Evolutionary conservation across 2,797 vertebrate species (phyloP), one percentile per base, ranked within the genome.

Genomic region (Syngnathus acus): DNA sequence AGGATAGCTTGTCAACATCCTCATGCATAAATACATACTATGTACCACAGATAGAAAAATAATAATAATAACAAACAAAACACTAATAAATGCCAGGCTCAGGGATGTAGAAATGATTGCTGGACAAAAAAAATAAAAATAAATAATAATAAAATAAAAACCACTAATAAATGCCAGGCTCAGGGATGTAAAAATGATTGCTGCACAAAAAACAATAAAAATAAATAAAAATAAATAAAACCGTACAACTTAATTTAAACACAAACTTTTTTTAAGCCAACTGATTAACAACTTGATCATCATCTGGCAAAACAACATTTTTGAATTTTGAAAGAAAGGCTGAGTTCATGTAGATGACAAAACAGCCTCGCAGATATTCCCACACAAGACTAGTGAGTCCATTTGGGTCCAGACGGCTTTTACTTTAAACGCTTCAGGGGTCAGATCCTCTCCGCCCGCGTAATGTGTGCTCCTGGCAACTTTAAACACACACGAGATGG

Each of bases 351-450:
- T 37, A 32, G 32, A 32, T 16, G 10, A 14, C 26, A 14, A 57
- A 57, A 57, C 37, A 17, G 55, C 26, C 32, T 32, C 4, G 32
- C 32, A 32, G 32, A 32, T 32, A 32, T 32, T 32, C 32, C 32
- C 32, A 32, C 32, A 32, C 32, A 63, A 21, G 40, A 62, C 64
- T 42, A 16, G 21, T 61, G 21, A 71, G 69, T 72, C 59, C 47
- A 70, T 72, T 66, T 53, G 21, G 19, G n/a, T 38, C 14, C 43
- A 3, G 3, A 54, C 37, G 61, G 51, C 67, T 23, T 48, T 66
- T 5, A 57, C 67, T 72, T 65, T 17, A 54, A 70, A 39, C 47
- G 62, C 63, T 68, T 64, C 72, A 66, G 59, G 10, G 53, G 62
- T 64, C 40, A 59, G 67, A 62, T 47, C 39, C 5, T 53, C 45